Conservation (phyloP, 2,888 invertebrate species). For the Unio delphinus region DNA sequence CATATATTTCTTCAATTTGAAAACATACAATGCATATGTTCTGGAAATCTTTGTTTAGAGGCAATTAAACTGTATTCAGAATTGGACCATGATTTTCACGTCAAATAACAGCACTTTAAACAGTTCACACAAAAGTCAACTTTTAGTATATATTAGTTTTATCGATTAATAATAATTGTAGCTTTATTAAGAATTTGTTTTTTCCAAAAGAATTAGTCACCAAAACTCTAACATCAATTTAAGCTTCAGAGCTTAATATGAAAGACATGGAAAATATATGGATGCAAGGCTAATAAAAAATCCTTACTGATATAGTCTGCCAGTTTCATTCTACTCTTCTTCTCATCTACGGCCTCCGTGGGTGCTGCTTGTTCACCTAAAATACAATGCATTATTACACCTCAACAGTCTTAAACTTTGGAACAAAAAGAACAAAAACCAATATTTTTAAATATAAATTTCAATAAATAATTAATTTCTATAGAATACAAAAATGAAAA, state of each 20-base stretch:
- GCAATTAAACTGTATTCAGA: neutral
- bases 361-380: slow-evolving; percentile 64
- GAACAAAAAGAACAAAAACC: too few relatives aligned
- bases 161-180: neutral
- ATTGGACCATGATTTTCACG: too few relatives aligned
- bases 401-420: too few relatives aligned
- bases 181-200: neutral
- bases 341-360: slow-evolving; percentile 56
- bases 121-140: too few relatives aligned
- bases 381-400: slow-evolving; percentile 7
- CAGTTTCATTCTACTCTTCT: slow-evolving; percentile 62
- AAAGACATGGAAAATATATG: slow-evolving; percentile 4
- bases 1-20: too few relatives aligned
- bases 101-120: too few relatives aligned
- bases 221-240: neutral
- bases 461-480: too few relatives aligned
- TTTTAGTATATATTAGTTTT: too few relatives aligned
- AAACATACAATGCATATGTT: too few relatives aligned
- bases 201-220: too few relatives aligned
- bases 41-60: neutral
- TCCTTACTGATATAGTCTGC: slow-evolving; percentile 70
- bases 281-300: slow-evolving; percentile 2
- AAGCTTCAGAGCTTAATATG: neutral
- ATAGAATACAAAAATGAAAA: too few relatives aligned
- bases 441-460: too few relatives aligned